Base-by-base conservation (phyloP, 1,140 invertebrate genomes). In the Macrosteles quadrilineatus region DNA sequence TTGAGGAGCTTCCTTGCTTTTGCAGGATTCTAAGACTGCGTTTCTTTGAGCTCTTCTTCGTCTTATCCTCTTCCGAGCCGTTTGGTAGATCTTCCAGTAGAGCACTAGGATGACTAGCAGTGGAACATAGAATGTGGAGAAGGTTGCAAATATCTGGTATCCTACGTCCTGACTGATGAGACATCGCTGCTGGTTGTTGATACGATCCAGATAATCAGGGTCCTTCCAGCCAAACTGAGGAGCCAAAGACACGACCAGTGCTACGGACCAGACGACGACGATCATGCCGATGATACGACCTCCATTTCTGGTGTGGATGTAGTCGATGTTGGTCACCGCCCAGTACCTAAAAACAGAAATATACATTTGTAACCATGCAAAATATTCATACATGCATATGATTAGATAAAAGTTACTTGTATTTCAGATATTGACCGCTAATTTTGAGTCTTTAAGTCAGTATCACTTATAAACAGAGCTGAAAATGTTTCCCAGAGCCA, bases 251-350 rank as follows among this genome's bases (percentile, higher is more conserved):
- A 99, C 93, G 72, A 96, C 87, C 43, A 98, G 85, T 0, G 97
- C 93, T 2, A 96, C 89, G 19, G 88, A 84, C 98, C 98, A 99
- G 17, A 98, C 92, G 17, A 93, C 81, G 47, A 90, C 86, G 64
- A 99, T 95, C 91, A 99, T 95, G 21, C 88, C 85, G 72, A 93
- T 89, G 76, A 99, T 98, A 68, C 92, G 85, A 74, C 86, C 84
- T 53, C 91, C 87, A 76, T 92, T 95, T 75, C 95, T 85, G 47
- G 91, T 91, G 80, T 95, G 83, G 75, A 96, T 94, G 84, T 98
- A 98, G 84, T 96, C 94, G 67, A 98, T 90, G 80, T 96, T 90
- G 47, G 95, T 97, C 73, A 98, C 95, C 66, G 95, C 94, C 95
- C 95, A 97, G 78, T 88, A 91, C 73, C 85, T 86, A 73, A 21